Evolutionary conservation across 2,113 vertebrate species (phyloP), one percentile per base, ranked within the genome.

Genomic region (Nesogale talazaci): DNA sequence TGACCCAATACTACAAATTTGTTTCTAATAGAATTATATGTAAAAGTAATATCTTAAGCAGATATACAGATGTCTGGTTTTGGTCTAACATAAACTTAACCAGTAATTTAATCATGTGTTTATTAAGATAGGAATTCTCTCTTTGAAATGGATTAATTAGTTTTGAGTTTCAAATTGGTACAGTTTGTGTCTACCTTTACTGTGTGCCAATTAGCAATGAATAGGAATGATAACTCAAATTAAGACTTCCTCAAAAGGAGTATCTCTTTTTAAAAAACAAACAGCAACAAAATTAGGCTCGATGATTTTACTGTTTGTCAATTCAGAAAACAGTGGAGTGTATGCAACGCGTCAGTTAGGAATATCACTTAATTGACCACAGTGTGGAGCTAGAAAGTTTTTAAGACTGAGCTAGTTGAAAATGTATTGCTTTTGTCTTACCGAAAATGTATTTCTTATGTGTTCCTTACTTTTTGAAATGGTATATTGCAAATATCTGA

Each of bases 281-380:
- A 61, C 19, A 81, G 61, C 19, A 81, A 57, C 11, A 86, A 82
- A 94, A 88, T 82, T 84, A 90, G 63, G 16, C 89, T 74, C 84
- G 56, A n/a, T 92, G 92, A 34, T 77, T 83, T 69, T 82, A 89
- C 86, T 93, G 31, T 89, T 92, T 95, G 87, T 94, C 31, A 92
- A 6, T 86, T 94, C 67, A 67, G 36, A 69, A 93, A 92, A 83
- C 94, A 86, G 56, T 94, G 75, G 29, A 65, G 17, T 72, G n/a
- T 80, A 38, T 78, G 6, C 23, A 85, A 1, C 34, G 78, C 42
- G 57, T 29, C 86, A 86, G 78, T 88, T 92, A 88, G 92, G 89
- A 94, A 86, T 83, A 76, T 16, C 57, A 78, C 61, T 76, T 90
- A 67, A 40, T 75, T 86, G 42, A 89, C 84, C 27, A 72, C 52